Evolutionary conservation across 2,888 invertebrate species (phyloP).

Genomic region (Lomographa bimaculata): DNA sequence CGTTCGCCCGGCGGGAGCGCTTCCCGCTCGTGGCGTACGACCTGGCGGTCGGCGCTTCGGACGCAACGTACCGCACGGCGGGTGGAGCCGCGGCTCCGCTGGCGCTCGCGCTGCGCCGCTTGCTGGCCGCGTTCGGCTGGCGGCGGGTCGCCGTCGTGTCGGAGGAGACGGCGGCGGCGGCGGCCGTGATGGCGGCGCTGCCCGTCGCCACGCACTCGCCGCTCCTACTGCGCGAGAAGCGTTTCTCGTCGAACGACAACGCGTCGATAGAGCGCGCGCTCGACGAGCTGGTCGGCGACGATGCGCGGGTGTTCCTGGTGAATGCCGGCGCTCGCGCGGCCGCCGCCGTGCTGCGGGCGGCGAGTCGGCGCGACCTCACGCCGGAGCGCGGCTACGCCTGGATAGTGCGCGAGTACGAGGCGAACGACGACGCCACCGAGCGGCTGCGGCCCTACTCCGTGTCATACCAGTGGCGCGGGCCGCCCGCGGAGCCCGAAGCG

Average conservation of each 20-base stretch:
- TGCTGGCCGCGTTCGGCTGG: slow-evolving; percentile 26
- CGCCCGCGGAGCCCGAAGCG: too few relatives aligned
- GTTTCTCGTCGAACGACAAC: not conserved
- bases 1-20: slow-evolving; percentile 4
- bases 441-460: slow-evolving; percentile 33
- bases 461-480: slow-evolving; percentile 37
- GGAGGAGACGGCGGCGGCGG: slow-evolving; percentile 27
- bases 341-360: slow-evolving; percentile 87
- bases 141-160: slow-evolving; percentile 25
- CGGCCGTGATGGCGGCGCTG: not conserved
- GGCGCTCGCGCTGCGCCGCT: slow-evolving; percentile 21
- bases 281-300: slow-evolving; percentile 28
- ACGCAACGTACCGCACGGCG: not conserved
- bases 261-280: slow-evolving; percentile 9
- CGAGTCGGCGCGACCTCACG: slow-evolving; percentile 69
- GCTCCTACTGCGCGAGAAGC: slow-evolving; percentile 67
- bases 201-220: not conserved
- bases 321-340: slow-evolving; percentile 87
- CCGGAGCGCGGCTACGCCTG: slow-evolving; percentile 41
- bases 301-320: slow-evolving; percentile 90
- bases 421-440: slow-evolving; percentile 24
- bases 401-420: slow-evolving; percentile 49
- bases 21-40: slow-evolving; percentile 32
- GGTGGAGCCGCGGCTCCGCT: slow-evolving; percentile 15
- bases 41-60: slow-evolving; percentile 17